Evolutionary conservation across 2,888 invertebrate genomes (phyloP), one percentile per base, ranked within the genome.

Genomic region (Spilarctia lutea): DNA sequence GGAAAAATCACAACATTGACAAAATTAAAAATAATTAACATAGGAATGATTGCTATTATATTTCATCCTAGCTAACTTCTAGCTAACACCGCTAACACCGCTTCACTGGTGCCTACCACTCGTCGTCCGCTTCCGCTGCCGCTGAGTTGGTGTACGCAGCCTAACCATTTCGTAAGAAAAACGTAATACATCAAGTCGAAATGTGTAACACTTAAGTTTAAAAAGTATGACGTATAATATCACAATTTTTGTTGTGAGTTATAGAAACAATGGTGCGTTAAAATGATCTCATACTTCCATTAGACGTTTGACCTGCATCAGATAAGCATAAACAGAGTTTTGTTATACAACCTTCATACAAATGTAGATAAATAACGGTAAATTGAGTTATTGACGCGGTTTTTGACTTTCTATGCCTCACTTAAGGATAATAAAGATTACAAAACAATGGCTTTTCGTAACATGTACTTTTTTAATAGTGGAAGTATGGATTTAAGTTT

Each of bases 281-380:
- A 86, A 86, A 86, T 83, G 85, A 83, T 81, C 83, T 86, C 84
- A 84, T 86, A 82, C 82, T 71, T 79, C 84, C 87, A 87, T 86
- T 88, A 85, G 78, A 74, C 80, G 72, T 77, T 69, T 79, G 80
- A 79, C 73, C 82, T 75, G 75, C 83, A 89, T 88, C 87, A 80
- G 89, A 88, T 89, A 88, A 82, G 83, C 83, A 75, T 84, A 84
- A 78, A 56, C 76, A 82, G 77, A 85, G 79, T 87, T 81, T 80
- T 83, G 82, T 85, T 81, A 81, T 79, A 86, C 84, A 81, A 83
- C 79, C 79, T 79, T 83, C 74, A 79, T 79, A 83, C 83, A 80
- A 83, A 69, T 73, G 79, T 66, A 83, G 79, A 82, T 80, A 76
- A 72, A 71, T 82, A 86, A 86, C 80, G 77, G 80, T 80, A 78